Percentiles rank a stretch among this genome's conserved stretches.
phyloP scores from a whole-genome alignment of 1,140 invertebrate genomes.

The Drosophila melanica region DNA sequence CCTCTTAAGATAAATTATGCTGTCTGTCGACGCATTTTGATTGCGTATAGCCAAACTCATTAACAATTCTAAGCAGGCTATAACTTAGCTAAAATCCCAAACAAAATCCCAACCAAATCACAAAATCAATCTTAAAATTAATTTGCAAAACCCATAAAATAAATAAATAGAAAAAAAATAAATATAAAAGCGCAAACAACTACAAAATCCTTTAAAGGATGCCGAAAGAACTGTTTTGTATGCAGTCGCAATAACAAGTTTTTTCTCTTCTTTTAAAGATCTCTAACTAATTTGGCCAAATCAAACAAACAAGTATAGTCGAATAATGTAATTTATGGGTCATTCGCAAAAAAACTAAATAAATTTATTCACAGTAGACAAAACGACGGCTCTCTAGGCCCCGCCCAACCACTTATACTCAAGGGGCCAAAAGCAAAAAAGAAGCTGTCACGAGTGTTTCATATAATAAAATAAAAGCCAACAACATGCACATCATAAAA shows the following conservation, averaged over 20 bases:
- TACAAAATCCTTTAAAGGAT: constrained; percentile 32
- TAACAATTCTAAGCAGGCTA: constrained; percentile 40
- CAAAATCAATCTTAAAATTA: constrained; percentile 59
- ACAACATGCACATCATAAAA: constrained; percentile 78
- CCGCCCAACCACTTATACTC: neutral
- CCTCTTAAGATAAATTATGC: constrained; percentile 2
- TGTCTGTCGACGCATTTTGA: neutral
- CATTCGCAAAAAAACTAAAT: constrained; percentile 10
- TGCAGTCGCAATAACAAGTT: constrained; percentile 27
- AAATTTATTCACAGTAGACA: constrained; percentile 31
- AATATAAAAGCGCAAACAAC: neutral
- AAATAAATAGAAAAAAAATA: constrained; percentile 3
- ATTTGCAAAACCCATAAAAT: constrained; percentile 52
- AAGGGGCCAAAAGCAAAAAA: neutral
- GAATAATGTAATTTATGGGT: constrained; percentile 47
- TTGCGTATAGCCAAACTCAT: constrained; percentile 16
- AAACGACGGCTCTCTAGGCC: constrained; percentile 18
- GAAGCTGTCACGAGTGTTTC: constrained; percentile 22
- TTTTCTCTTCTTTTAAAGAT: constrained; percentile 30
- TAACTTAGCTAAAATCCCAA: constrained; percentile 20
- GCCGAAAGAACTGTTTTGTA: constrained; percentile 42
- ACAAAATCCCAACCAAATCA: constrained; percentile 24
- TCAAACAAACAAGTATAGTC: constrained; percentile 22
- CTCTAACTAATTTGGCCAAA: constrained; percentile 43
- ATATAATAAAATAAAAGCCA: constrained; percentile 63